These are phyloP conservation scores for Macrochelys suwanniensis DNA, from an alignment of 2,797 vertebrate genomes.

Conservation along the genomic window DNA sequence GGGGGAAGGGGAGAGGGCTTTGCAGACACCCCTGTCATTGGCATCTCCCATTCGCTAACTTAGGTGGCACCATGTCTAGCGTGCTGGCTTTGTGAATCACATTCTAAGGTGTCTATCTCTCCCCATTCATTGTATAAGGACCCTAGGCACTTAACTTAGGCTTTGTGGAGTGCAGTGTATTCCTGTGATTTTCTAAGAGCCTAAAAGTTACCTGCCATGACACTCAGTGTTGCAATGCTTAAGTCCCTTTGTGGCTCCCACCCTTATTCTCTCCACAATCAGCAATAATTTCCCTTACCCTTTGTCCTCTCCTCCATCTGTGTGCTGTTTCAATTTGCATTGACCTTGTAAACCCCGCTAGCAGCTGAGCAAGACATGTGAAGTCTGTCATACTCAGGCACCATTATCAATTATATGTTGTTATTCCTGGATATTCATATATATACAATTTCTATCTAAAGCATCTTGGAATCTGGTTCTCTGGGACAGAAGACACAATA, in stretches of 20 bases:
- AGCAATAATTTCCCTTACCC: no score
- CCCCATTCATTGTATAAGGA: background rate
- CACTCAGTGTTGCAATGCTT: no score
- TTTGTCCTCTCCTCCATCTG: background rate
- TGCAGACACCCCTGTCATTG: background rate
- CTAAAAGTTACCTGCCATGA: no score
- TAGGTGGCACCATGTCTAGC: background rate
- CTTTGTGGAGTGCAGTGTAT: background rate
- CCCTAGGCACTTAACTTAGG: background rate
- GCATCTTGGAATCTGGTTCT: background rate
- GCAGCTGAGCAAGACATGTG: background rate
- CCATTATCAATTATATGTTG: background rate
- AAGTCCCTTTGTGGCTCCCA: no score
- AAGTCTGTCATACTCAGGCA: background rate
- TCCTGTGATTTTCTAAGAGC: no score
- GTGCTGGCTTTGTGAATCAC: background rate
- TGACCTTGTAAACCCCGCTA: background rate
- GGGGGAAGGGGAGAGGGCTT: background rate
- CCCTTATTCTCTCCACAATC: no score
- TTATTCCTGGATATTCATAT: background rate
- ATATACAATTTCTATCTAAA: background rate
- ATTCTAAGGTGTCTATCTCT: background rate
- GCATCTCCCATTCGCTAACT: background rate
- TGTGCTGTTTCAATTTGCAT: conserved; percentile 26
- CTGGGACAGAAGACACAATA: background rate